Percentiles rank a stretch among this genome's conserved stretches.
These are phyloP conservation scores for Drosophila chauvacae DNA, from an alignment of 1,140 invertebrate species.

Conservation along the genomic window DNA sequence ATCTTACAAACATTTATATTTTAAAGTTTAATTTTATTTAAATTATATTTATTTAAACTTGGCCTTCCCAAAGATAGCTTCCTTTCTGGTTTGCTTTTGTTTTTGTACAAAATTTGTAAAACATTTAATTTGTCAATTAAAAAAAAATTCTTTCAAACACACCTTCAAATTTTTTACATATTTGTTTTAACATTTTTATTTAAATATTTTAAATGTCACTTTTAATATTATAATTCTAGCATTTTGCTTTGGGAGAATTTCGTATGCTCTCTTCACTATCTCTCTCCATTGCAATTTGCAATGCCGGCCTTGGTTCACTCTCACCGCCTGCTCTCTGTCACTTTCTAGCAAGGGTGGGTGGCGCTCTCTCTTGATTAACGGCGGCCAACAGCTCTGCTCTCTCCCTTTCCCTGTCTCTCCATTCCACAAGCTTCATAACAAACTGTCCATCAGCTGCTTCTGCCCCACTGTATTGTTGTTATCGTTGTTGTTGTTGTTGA, in stretches of 20 bases:
- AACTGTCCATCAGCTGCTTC: slow-evolving; percentile 50
- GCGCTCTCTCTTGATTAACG: slow-evolving; percentile 8
- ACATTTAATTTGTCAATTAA: no score
- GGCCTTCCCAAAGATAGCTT: no score
- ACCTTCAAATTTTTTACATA: no score
- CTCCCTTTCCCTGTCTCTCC: background rate
- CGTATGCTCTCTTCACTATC: slow-evolving; percentile 1
- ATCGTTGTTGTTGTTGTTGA: slow-evolving; percentile 24
- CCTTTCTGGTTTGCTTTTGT: no score
- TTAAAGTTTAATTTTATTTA: no score
- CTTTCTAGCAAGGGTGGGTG: slow-evolving; percentile 9
- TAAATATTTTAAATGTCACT: no score
- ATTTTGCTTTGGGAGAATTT: slow-evolving; percentile 20
- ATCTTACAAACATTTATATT: no score
- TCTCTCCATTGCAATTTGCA: background rate
- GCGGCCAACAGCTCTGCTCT: background rate
- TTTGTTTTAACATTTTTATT: no score
- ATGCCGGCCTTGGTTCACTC: slow-evolving; percentile 38
- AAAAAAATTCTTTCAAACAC: no score
- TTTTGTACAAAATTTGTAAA: no score
- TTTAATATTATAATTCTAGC: background rate
- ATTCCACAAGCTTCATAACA: slow-evolving; percentile 43
- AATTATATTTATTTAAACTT: no score
- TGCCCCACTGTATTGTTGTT: background rate
- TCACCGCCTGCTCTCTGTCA: slow-evolving; percentile 18